Evolutionary conservation across 2,797 vertebrate species (phyloP).

Genomic region (Gadopsis marmoratus): DNA sequence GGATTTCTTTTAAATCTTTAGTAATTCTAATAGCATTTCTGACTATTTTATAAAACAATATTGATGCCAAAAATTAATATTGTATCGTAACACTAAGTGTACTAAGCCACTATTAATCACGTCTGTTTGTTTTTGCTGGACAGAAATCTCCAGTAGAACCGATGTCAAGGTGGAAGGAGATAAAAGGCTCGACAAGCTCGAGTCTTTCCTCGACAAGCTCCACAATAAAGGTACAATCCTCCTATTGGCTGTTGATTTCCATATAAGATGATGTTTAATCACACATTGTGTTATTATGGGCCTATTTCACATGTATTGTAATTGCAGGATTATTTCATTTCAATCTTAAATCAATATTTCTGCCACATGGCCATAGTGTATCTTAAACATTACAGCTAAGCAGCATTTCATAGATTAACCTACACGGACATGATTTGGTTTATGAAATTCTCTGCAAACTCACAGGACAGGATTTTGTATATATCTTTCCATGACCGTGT

Average conservation of each 20-base stretch:
- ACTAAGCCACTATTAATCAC: background rate
- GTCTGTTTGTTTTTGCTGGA: slow-evolving; percentile 22
- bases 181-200: slow-evolving; percentile 87
- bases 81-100: background rate
- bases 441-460: background rate
- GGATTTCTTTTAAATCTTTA: background rate
- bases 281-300: background rate
- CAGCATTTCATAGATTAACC: background rate
- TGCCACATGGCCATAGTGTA: background rate
- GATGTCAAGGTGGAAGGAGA: slow-evolving; percentile 85
- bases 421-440: background rate
- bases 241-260: background rate
- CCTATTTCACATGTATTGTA: background rate
- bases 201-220: slow-evolving; percentile 88
- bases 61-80: background rate
- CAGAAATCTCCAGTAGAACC: slow-evolving; percentile 85
- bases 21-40: background rate
- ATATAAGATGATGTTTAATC: background rate
- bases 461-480: background rate
- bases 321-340: background rate
- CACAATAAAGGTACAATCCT: slow-evolving; percentile 83
- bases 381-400: background rate
- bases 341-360: background rate
- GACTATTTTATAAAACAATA: background rate
- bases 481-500: background rate